These are phyloP conservation scores for Liodrosophila aerea DNA, from an alignment of 2,888 invertebrate species.

Conservation along the genomic window DNA sequence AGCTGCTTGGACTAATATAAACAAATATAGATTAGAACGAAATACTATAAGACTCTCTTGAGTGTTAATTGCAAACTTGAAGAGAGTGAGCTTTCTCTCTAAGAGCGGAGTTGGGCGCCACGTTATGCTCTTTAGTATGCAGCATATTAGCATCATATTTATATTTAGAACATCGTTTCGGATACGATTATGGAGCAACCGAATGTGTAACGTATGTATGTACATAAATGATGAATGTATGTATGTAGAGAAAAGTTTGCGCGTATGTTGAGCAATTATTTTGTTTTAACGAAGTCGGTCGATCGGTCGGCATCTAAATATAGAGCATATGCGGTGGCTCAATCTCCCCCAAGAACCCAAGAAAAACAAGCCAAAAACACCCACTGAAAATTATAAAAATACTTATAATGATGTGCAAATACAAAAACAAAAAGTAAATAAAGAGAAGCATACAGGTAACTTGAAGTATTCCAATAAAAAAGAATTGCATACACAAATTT, in stretches of 20 bases:
- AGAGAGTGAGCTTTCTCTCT: slow-evolving; percentile 9
- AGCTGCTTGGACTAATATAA: slow-evolving; percentile 9
- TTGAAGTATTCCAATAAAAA: slow-evolving; percentile 10
- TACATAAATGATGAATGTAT: slow-evolving; percentile 13
- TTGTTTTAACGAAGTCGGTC: slow-evolving; percentile 65
- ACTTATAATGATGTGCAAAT: slow-evolving; percentile 50
- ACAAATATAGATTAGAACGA: slow-evolving; percentile 6
- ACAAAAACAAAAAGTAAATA: slow-evolving; percentile 22
- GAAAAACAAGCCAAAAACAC: slow-evolving; percentile 27
- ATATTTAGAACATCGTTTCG: slow-evolving; percentile 70
- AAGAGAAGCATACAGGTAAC: slow-evolving; percentile 13
- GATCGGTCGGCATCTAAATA: slow-evolving; percentile 63
- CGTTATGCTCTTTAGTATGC: slow-evolving; percentile 13
- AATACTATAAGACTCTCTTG: slow-evolving; percentile 41
- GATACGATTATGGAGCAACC: slow-evolving; percentile 62
- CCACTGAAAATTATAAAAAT: slow-evolving; percentile 33
- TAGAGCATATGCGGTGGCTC: slow-evolving; percentile 66
- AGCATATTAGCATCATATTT: slow-evolving; percentile 72
- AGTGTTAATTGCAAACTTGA: slow-evolving; percentile 32
- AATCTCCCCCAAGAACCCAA: slow-evolving; percentile 38
- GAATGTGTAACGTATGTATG: slow-evolving; percentile 22
- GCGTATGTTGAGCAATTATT: slow-evolving; percentile 71
- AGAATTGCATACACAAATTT: slow-evolving; percentile 39
- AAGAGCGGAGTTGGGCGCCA: not conserved
- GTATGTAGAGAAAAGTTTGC: slow-evolving; percentile 28